Evolutionary conservation across 2,888 invertebrate genomes (phyloP), one percentile per base, ranked within the genome.

Genomic region (Eupeodes latifasciatus): DNA sequence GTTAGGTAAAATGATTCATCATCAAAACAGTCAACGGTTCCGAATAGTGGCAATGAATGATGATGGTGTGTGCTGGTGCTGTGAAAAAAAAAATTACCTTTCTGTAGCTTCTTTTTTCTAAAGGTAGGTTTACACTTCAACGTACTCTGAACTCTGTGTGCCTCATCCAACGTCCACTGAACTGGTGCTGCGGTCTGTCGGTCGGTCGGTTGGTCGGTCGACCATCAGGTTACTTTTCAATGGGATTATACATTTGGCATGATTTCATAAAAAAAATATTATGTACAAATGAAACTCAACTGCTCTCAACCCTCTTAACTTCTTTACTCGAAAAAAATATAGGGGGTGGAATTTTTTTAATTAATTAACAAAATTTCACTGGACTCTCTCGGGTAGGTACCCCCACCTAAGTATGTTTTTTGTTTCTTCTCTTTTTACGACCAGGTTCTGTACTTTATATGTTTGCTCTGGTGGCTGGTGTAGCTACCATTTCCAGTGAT

Each of bases 41-140:
- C 66, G 78, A 78, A 66, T 27, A 27, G 27, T 83, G 67, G 78
- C 78, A 72, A 83, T 80, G 84, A 84, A 84, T 80, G 75, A 75
- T 40, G n/a, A 19, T 47, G 44, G n/a, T 36, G 1, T n/a, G 47
- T 40, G 40, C 40, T 74, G 74, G 7, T 47, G 12, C 34, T 49
- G 7, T 34, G 14, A 19, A 27, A 27, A 27, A 27, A 67, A 36
- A 51, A n/a, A 67, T n/a, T n/a, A n/a, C 67, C 67, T 67, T 10
- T 40, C 5, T 44, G 9, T 40, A 19, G 55, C 27, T 19, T 10
- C 1, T 40, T 11, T 49, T 11, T 6, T 16, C 6, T 66, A 66
- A 14, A 6, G 49, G 5, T 16, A 55, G 44, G 40, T 61, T 14
- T 2, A 36, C 36, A n/a, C 34, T 36, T 67, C 51, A 10, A 61